A percentile compares a stretch with the other conserved stretches of the same genome.
phyloP scores from a whole-genome alignment of 1,140 invertebrate genomes.

The Saccostrea cuccullata region DNA sequence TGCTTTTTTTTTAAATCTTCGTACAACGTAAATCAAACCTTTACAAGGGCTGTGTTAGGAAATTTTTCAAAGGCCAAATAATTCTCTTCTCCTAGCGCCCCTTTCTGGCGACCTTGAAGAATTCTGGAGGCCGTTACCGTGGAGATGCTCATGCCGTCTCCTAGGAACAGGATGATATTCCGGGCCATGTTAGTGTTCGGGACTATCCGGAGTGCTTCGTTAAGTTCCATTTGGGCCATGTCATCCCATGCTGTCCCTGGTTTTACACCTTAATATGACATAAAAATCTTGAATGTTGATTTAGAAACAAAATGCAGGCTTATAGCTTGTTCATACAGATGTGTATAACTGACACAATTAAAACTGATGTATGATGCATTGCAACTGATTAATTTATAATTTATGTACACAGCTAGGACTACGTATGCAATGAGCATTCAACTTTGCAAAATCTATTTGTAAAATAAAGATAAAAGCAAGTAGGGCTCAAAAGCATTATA shows the following conservation, averaged over 20 bases:
- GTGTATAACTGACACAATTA: no score
- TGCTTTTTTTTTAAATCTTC: constrained; percentile 31
- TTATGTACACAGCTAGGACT: no score
- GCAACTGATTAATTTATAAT: no score
- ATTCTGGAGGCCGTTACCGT: constrained; percentile 92
- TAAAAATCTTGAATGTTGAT: not conserved
- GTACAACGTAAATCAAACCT: constrained; percentile 80
- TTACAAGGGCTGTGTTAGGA: constrained; percentile 85
- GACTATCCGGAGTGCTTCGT: not conserved
- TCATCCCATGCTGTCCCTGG: not conserved
- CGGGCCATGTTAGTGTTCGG: constrained; percentile 82
- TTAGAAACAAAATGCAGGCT: not conserved
- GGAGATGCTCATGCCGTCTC: constrained; percentile 95
- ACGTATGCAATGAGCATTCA: no score
- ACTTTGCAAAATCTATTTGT: no score
- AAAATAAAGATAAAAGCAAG: no score
- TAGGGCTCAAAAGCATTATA: no score
- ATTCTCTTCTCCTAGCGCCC: constrained; percentile 84
- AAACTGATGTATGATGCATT: no score
- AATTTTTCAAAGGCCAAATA: constrained; percentile 87
- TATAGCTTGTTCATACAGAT: not conserved
- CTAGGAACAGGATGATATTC: constrained; percentile 94
- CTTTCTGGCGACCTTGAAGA: constrained; percentile 82
- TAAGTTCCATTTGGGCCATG: not conserved
- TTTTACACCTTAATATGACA: not conserved